Evolutionary conservation across 64 coral and sea anemone genomes (phyloP), one percentile per base, ranked within the genome.

Genomic region (Cladopsammia gracilis): DNA sequence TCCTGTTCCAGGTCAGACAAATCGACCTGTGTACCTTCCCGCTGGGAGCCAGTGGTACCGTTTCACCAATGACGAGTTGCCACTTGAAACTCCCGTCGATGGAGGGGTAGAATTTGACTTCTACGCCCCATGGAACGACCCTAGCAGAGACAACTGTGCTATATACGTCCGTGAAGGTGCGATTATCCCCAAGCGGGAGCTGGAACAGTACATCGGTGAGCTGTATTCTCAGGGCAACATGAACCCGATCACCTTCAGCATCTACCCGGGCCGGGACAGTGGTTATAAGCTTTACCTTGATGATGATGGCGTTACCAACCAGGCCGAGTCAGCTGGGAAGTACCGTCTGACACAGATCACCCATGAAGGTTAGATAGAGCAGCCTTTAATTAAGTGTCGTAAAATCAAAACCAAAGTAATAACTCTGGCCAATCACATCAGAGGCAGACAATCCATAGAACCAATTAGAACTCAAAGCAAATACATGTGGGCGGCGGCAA

Each of bases 141-240:
- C 73, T 3, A 57, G 50, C 20, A 62, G 18, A 10, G 93, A 95
- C 52, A 95, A 95, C 93, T 95, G 93, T 62, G 93, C 93, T 15
- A 83, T 90, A 25, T 95, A 90, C 71, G 57, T 95, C 18, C 81
- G 93, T 16, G 93, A 90, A 56, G 93, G 93, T 20, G 93, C 93
- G 14, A 95, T 95, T 42, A 95, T 95, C 11, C 93, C 93, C 25
- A 95, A 64, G 44, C 71, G 93, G 26, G 93, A 95, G 67, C 50
- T 95, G 25, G 93, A 95, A 72, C 93, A 95, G 58, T 95, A 95
- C 64, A 95, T 95, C 56, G 93, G 93, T 13, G 93, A 95, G 70
- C 71, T 95, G 3, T 58, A 95, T 54, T 71, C 80, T 44, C 88
- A 95, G 58, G 93, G 72, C 20, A 90, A 95, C 14, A 66, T 86